Percentiles rank a stretch among this genome's conserved stretches.
Conservation (phyloP, 2,888 invertebrate species). For the Noctua pronuba region DNA sequence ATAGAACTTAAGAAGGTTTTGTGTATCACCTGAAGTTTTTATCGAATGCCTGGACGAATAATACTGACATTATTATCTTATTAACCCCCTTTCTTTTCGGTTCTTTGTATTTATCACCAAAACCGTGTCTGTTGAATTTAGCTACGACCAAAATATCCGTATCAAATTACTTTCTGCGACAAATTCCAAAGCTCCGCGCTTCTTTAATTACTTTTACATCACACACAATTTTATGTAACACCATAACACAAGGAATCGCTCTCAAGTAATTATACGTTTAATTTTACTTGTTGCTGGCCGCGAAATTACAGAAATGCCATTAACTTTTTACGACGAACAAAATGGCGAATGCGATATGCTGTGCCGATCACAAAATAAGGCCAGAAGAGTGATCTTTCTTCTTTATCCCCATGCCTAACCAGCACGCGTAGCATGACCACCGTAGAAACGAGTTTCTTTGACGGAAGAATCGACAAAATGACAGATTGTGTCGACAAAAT, state of each 20-base stretch:
- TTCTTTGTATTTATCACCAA: neutral
- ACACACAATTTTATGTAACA: slow-evolving; percentile 55
- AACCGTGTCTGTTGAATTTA: neutral
- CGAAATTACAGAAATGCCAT: slow-evolving; percentile 84
- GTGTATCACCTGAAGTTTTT: neutral
- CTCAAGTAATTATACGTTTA: slow-evolving; percentile 84
- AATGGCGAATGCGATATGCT: slow-evolving; percentile 77
- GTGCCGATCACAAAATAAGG: neutral
- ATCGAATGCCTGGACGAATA: neutral
- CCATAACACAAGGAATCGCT: slow-evolving; percentile 68
- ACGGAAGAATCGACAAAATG: no score
- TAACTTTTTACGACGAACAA: slow-evolving; percentile 88
- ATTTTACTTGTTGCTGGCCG: slow-evolving; percentile 86
- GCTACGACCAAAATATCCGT: neutral
- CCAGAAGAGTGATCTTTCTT: neutral
- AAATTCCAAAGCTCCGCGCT: neutral
- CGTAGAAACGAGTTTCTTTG: no score
- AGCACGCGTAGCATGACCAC: no score
- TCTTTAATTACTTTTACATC: slow-evolving; percentile 27
- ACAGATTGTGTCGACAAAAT: no score
- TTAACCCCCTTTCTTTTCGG: neutral
- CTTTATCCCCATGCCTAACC: no score
- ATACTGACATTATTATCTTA: neutral
- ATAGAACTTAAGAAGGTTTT: neutral
- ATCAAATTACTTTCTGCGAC: neutral